Percentiles rank a stretch among this genome's conserved stretches.
These are phyloP conservation scores for Atopsyche davidsoni DNA, from an alignment of 1,140 invertebrate species.

Conservation along the genomic window DNA sequence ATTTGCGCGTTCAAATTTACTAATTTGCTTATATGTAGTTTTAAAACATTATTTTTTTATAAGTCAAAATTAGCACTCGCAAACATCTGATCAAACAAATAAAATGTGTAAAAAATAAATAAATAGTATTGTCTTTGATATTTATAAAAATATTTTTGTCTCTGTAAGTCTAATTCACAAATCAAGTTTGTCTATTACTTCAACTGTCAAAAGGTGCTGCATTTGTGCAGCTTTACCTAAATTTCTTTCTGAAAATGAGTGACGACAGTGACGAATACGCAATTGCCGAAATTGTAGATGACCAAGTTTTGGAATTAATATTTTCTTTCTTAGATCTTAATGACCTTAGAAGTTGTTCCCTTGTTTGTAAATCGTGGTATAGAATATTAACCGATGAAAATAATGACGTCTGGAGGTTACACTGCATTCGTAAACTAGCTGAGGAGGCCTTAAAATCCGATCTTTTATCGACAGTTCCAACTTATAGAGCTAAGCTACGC, in stretches of 20 bases:
- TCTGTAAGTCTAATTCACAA: too few relatives aligned
- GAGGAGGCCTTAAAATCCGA: slow-evolving; percentile 91
- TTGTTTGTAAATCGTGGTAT: slow-evolving; percentile 94
- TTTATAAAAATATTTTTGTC: too few relatives aligned
- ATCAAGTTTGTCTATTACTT: slow-evolving; percentile 1
- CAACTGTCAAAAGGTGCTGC: slow-evolving; percentile 8
- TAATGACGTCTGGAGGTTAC: slow-evolving; percentile 90
- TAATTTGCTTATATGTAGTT: too few relatives aligned
- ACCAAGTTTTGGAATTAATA: slow-evolving; percentile 85
- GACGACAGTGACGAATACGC: slow-evolving; percentile 32
- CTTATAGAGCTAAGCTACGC: slow-evolving; percentile 90
- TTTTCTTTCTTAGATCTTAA: slow-evolving; percentile 87
- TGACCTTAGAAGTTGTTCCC: slow-evolving; percentile 80
- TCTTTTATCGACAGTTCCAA: slow-evolving; percentile 79
- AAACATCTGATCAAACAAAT: too few relatives aligned
- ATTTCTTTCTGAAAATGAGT: slow-evolving; percentile 5
- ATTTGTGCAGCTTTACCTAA: too few relatives aligned
- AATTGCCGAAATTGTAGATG: slow-evolving; percentile 37
- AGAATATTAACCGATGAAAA: slow-evolving; percentile 88
- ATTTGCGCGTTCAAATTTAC: too few relatives aligned
- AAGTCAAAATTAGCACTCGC: too few relatives aligned
- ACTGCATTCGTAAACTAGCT: slow-evolving; percentile 81
- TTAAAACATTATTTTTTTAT: too few relatives aligned
- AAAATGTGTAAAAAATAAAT: too few relatives aligned
- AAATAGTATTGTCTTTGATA: too few relatives aligned